A percentile compares a stretch with the other conserved stretches of the same genome.
Evolutionary conservation across 1,140 invertebrate species (phyloP).

Genomic region (Drosophila nigromelanica): DNA sequence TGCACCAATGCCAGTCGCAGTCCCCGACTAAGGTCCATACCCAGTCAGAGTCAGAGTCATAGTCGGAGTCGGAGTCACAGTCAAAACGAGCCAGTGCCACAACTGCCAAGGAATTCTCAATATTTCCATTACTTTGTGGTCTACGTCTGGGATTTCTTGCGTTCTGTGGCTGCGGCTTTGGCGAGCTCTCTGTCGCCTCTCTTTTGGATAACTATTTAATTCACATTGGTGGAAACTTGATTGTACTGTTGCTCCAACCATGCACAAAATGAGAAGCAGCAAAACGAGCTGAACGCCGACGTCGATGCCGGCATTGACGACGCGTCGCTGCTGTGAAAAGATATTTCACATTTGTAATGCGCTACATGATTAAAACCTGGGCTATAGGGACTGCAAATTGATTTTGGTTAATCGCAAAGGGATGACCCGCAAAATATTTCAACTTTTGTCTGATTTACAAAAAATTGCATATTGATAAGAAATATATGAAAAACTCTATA

Average conservation of each 20-base stretch:
- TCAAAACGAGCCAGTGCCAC: slow-evolving; percentile 23
- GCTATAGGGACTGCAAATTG: neutral
- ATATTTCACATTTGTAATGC: slow-evolving; percentile 50
- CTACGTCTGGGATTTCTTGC: slow-evolving; percentile 73
- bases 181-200: slow-evolving; percentile 67
- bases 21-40: slow-evolving; percentile 29
- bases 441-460: no score
- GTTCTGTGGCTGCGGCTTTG: slow-evolving; percentile 47
- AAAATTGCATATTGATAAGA: no score
- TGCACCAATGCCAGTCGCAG: slow-evolving; percentile 43
- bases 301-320: slow-evolving; percentile 15
- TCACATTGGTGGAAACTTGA: slow-evolving; percentile 80
- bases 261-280: slow-evolving; percentile 63
- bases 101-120: slow-evolving; percentile 72
- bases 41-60: slow-evolving; percentile 20
- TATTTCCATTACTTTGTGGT: slow-evolving; percentile 80
- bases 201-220: slow-evolving; percentile 79
- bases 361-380: slow-evolving; percentile 30
- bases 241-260: slow-evolving; percentile 69
- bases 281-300: slow-evolving; percentile 45
- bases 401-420: neutral
- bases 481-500: no score
- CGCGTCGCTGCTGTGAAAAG: slow-evolving; percentile 29
- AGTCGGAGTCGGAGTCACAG: slow-evolving; percentile 22
- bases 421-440: no score